Evolutionary conservation across 2,113 vertebrate species (phyloP).

Genomic region (Cavia aperea): DNA sequence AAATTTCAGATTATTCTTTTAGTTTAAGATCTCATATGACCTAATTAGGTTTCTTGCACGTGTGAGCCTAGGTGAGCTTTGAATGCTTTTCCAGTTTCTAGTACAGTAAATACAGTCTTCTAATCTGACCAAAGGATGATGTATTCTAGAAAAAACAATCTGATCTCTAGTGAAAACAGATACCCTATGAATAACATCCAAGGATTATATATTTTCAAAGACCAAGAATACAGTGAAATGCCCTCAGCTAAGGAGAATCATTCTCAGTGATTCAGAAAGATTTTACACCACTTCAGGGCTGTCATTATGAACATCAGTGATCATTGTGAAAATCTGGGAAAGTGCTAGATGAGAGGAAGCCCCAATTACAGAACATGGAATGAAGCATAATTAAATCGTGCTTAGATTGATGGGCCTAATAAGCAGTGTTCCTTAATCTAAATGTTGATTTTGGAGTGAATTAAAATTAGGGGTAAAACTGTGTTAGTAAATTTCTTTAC

Average conservation of each 20-base stretch:
- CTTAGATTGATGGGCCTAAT: constrained; percentile 57
- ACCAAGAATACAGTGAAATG: background rate
- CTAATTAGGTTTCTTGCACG: background rate
- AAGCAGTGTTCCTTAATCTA: constrained; percentile 54
- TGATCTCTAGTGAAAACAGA: constrained; percentile 5
- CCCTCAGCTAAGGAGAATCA: background rate
- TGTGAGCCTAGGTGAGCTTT: background rate
- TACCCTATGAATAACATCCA: background rate
- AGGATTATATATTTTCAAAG: constrained; percentile 30
- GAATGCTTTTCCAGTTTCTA: background rate
- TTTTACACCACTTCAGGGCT: constrained; percentile 16
- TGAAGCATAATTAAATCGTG: constrained; percentile 45
- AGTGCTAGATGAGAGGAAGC: constrained; percentile 26
- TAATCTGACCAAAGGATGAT: background rate
- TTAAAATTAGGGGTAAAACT: constrained; percentile 55
- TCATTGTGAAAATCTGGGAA: constrained; percentile 38
- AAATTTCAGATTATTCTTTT: background rate
- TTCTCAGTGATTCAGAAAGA: background rate
- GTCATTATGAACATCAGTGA: constrained; percentile 34
- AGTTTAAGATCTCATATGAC: background rate
- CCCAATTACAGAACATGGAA: constrained; percentile 48
- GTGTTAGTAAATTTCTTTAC: constrained; percentile 42
- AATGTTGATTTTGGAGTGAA: constrained; percentile 56
- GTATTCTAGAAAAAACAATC: background rate
- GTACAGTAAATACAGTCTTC: background rate